These are phyloP conservation scores for Pseudomyrmex sp. DNA, from an alignment of 1,140 invertebrate species.

Conservation along the genomic window DNA sequence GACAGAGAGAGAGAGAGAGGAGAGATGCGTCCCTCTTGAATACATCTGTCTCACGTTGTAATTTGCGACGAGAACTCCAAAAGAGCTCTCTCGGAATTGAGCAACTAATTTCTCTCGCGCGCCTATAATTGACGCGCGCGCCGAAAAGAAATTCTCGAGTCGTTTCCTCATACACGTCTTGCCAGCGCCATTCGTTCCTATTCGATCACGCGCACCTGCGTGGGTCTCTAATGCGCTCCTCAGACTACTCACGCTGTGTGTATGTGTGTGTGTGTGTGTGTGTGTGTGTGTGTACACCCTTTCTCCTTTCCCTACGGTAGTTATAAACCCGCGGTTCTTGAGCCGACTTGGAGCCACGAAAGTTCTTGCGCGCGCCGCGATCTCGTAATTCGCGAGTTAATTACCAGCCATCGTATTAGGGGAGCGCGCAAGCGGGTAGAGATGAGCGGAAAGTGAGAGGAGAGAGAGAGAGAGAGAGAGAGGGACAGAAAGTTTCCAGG, in stretches of 20 bases:
- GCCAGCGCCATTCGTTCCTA: background rate
- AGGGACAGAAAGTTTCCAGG: background rate
- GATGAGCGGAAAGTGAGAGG: conserved; percentile 11
- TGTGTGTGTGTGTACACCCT: too few species aligned
- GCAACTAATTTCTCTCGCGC: background rate
- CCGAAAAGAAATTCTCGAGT: background rate
- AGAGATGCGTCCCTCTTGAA: too few species aligned
- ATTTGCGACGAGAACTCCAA: background rate
- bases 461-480: background rate
- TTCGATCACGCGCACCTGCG: conserved; percentile 23
- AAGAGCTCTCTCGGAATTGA: background rate
- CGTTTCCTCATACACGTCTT: background rate
- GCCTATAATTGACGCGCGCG: background rate
- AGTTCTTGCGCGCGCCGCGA: conserved; percentile 27
- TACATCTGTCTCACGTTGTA: background rate
- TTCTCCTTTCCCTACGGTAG: background rate
- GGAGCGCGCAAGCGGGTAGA: conserved; percentile 18
- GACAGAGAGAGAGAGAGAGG: background rate
- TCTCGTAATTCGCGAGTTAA: conserved; percentile 63
- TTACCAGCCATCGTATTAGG: conserved; percentile 57
- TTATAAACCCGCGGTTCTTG: conserved; percentile 45
- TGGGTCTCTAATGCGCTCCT: conserved; percentile 4
- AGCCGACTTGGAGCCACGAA: conserved; percentile 41
- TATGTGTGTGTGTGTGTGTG: too few species aligned
- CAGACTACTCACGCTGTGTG: background rate